These are phyloP conservation scores for Mungos mungo DNA, from an alignment of 2,113 vertebrate species.

Conservation along the genomic window DNA sequence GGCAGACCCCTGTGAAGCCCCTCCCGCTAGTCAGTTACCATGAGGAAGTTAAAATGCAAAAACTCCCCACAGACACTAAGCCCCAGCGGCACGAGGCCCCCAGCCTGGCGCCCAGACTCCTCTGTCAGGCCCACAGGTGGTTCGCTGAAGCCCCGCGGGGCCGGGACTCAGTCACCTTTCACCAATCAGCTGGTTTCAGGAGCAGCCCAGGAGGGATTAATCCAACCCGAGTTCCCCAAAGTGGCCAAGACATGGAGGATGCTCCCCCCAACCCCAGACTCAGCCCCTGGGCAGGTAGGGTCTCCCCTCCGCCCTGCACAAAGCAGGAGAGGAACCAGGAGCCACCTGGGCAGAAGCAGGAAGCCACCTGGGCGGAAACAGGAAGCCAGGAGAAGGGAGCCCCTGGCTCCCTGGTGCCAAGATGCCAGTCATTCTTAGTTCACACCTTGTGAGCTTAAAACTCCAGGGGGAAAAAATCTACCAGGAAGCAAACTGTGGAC, in stretches of 20 bases:
- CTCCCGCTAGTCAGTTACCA: neutral
- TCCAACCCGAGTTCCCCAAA: neutral
- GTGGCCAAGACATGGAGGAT: too few species aligned
- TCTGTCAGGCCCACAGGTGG: neutral
- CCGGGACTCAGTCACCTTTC: neutral
- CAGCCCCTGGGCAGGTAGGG: neutral
- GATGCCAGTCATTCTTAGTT: neutral
- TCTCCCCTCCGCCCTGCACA: neutral
- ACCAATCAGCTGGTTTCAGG: neutral
- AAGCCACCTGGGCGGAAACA: neutral
- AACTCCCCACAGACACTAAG: neutral
- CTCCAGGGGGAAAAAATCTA: neutral
- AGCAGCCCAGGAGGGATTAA: too few species aligned
- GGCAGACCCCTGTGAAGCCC: neutral
- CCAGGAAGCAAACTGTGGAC: neutral
- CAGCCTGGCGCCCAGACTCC: neutral
- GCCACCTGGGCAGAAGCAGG: neutral
- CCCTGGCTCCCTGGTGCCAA: neutral
- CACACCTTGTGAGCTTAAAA: neutral
- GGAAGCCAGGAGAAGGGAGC: too few species aligned
- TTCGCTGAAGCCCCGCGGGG: too few species aligned
- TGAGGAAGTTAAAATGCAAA: neutral
- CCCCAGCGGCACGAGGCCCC: neutral
- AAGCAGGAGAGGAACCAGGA: neutral
- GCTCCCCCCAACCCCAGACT: neutral